These are phyloP conservation scores for Panopea generosa DNA, from an alignment of 2,888 invertebrate species.

Conservation along the genomic window DNA sequence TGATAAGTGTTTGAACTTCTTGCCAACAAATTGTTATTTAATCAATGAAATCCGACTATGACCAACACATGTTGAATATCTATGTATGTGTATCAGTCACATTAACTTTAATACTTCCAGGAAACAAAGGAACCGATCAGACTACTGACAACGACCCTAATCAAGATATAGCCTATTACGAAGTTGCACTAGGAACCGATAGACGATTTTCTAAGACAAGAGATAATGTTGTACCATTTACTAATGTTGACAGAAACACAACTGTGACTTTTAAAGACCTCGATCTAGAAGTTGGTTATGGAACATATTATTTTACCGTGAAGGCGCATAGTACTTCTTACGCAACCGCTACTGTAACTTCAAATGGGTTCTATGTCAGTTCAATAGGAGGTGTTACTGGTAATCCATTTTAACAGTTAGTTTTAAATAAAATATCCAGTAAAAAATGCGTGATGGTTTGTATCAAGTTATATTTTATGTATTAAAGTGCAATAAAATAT, in stretches of 20 bases:
- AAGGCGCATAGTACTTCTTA: constrained; percentile 66
- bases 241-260: constrained; percentile 68
- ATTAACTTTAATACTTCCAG: constrained; percentile 38
- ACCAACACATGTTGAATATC: no score
- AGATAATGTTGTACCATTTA: constrained; percentile 70
- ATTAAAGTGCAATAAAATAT: no score
- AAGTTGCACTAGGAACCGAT: constrained; percentile 74
- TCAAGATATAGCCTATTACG: constrained; percentile 67
- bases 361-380: constrained; percentile 72
- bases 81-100: no score
- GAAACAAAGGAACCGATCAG: constrained; percentile 46
- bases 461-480: no score
- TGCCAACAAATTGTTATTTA: no score
- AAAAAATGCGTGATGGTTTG: no score
- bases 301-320: constrained; percentile 73
- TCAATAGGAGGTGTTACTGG: constrained; percentile 61
- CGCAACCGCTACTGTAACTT: constrained; percentile 64
- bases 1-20: no score
- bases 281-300: constrained; percentile 52
- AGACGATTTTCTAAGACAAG: constrained; percentile 68
- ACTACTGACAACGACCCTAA: constrained; percentile 31
- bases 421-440: no score
- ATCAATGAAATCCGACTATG: no score
- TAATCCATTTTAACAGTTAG: constrained; percentile 22
- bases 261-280: constrained; percentile 68